These are phyloP conservation scores for Paedocypris sp. DNA, from an alignment of 2,113 vertebrate genomes.

Conservation along the genomic window DNA sequence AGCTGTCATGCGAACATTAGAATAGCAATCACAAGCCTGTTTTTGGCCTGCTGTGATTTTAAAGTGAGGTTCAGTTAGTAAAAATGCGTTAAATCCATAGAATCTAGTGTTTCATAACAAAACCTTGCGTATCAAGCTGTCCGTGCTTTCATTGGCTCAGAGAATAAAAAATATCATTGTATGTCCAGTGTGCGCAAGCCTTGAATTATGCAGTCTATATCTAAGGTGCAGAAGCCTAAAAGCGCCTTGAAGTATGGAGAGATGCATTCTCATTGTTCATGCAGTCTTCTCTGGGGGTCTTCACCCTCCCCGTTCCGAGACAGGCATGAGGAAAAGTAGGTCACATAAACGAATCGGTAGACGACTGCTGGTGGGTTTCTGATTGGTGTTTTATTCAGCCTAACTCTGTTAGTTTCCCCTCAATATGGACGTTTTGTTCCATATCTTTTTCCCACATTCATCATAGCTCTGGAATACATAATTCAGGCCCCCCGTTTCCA, in stretches of 20 bases:
- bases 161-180: not conserved
- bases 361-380: slow-evolving; percentile 34
- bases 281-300: slow-evolving; percentile 43
- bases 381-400: not conserved
- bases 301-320: slow-evolving; percentile 31
- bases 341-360: slow-evolving; percentile 52
- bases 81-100: no score
- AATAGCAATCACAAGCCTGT: no score
- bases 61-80: no score
- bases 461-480: not conserved
- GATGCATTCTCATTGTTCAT: slow-evolving; percentile 31
- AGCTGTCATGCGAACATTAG: no score
- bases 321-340: slow-evolving; percentile 51
- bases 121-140: no score
- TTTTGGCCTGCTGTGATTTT: no score
- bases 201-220: slow-evolving; percentile 26
- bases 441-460: no score
- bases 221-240: not conserved
- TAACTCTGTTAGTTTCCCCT: no score
- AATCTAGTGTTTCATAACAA: no score
- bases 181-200: not conserved
- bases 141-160: not conserved
- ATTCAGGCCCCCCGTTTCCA: not conserved
- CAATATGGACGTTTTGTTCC: no score
- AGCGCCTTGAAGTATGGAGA: not conserved